phyloP scores from a whole-genome alignment of 2,797 vertebrate species.

The Periparus ater region DNA sequence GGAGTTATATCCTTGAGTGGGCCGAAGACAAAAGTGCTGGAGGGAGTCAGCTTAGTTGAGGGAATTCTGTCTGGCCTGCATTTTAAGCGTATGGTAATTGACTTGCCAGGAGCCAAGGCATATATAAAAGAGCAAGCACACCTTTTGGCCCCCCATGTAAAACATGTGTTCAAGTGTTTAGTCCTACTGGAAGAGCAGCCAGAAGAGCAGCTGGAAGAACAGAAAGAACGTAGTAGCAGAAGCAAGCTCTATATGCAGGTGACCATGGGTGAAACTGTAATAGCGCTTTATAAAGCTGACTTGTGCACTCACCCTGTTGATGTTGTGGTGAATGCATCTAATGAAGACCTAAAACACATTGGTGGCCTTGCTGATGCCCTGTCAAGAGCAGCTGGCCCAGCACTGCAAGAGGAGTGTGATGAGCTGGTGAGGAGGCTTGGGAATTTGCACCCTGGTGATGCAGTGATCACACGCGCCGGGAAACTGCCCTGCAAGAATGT shows the following conservation, averaged over 20 bases:
- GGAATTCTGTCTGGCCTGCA: constrained; percentile 41
- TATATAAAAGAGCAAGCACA: constrained; percentile 75
- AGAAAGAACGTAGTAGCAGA: neutral
- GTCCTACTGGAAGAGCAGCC: constrained; percentile 74
- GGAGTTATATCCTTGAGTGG: constrained; percentile 78
- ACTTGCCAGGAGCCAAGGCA: constrained; percentile 82
- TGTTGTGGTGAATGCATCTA: constrained; percentile 86
- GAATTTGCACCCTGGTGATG: constrained; percentile 58
- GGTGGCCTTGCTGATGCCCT: constrained; percentile 80
- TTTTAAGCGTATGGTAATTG: constrained; percentile 63
- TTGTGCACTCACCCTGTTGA: constrained; percentile 76
- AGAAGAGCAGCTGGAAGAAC: constrained; percentile 40
- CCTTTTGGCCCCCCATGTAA: constrained; percentile 33
- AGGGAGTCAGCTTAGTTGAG: constrained; percentile 54
- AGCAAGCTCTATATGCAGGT: neutral
- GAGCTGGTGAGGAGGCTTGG: constrained; percentile 48
- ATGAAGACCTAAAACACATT: constrained; percentile 78
- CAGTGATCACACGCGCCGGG: constrained; percentile 65
- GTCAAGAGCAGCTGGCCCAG: constrained; percentile 78
- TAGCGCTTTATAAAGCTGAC: constrained; percentile 77
- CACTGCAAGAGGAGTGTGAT: constrained; percentile 78
- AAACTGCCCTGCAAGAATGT: constrained; percentile 81
- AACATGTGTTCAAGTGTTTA: constrained; percentile 67
- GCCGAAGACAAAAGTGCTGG: constrained; percentile 71
- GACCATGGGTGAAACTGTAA: constrained; percentile 53